phyloP scores from a whole-genome alignment of 2,113 vertebrate species.

The Apteryx mantelli region DNA sequence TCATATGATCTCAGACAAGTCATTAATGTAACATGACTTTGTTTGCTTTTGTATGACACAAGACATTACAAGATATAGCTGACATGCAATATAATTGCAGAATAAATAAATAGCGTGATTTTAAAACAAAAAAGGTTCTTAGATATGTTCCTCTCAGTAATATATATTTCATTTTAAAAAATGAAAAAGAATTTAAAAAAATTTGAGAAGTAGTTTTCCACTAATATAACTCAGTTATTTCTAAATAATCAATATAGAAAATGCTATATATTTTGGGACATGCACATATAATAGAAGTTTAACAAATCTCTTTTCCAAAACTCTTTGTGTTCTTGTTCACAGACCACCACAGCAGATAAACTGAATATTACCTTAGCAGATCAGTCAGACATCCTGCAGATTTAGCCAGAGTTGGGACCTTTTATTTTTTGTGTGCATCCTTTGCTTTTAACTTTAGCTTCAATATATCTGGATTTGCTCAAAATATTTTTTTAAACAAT shows the following conservation, averaged over 20 bases:
- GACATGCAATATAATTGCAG: constrained; percentile 82
- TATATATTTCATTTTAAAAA: constrained; percentile 58
- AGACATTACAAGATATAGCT: constrained; percentile 83
- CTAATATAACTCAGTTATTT: background rate
- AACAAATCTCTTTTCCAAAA: background rate
- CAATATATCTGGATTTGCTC: background rate
- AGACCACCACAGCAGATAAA: background rate
- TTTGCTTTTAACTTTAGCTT: background rate
- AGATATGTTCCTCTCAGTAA: constrained; percentile 66
- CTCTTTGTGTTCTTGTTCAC: background rate
- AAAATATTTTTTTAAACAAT: background rate
- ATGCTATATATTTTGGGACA: background rate
- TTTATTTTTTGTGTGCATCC: no score
- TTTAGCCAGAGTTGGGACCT: background rate
- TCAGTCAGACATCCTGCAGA: background rate
- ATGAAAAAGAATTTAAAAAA: background rate
- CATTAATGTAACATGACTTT: constrained; percentile 78
- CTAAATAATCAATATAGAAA: background rate
- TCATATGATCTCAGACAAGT: constrained; percentile 74
- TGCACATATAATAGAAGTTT: background rate
- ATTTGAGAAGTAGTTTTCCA: constrained; percentile 6
- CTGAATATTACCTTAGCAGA: background rate
- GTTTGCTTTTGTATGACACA: constrained; percentile 95
- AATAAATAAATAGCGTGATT: constrained; percentile 87
- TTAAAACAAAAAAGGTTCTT: constrained; percentile 70